Conservation (phyloP, 1,140 invertebrate genomes). For the Papilio xuthus region DNA sequence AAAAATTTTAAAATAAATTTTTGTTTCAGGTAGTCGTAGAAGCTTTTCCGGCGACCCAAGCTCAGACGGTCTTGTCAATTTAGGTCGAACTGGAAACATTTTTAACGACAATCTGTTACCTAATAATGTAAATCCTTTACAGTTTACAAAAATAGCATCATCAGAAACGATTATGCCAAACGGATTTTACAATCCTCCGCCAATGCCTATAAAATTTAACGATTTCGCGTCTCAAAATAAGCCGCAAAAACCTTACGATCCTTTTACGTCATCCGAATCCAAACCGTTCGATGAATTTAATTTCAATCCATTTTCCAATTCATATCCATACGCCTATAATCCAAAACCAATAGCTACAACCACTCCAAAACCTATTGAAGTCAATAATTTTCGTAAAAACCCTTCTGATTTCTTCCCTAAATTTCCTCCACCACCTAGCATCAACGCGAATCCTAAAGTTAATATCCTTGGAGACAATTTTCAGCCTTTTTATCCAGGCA, state of each 20-base stretch:
- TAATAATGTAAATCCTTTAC: not conserved
- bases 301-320: conserved; percentile 23
- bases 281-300: conserved; percentile 21
- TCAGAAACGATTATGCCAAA: conserved; percentile 7
- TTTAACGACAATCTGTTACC: not conserved
- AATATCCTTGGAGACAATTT: conserved; percentile 12
- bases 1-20: not conserved
- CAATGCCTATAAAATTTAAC: not conserved
- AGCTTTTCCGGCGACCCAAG: conserved; percentile 5
- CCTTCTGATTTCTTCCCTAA: conserved; percentile 6
- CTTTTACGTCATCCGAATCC: not conserved
- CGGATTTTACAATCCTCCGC: not conserved
- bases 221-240: not conserved
- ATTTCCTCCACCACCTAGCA: not conserved
- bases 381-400: conserved; percentile 4
- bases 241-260: conserved; percentile 15
- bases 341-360: conserved; percentile 3
- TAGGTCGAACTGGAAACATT: not conserved
- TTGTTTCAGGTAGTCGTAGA: conserved; percentile 33
- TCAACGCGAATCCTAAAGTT: not conserved
- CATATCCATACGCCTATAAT: conserved; percentile 27
- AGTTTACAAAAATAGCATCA: not conserved
- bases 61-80: not conserved
- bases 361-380: conserved; percentile 17
- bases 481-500: not conserved